Evolutionary conservation across 2,888 invertebrate genomes (phyloP), one percentile per base, ranked within the genome.

Genomic region (Tanytarsus gracilentus): DNA sequence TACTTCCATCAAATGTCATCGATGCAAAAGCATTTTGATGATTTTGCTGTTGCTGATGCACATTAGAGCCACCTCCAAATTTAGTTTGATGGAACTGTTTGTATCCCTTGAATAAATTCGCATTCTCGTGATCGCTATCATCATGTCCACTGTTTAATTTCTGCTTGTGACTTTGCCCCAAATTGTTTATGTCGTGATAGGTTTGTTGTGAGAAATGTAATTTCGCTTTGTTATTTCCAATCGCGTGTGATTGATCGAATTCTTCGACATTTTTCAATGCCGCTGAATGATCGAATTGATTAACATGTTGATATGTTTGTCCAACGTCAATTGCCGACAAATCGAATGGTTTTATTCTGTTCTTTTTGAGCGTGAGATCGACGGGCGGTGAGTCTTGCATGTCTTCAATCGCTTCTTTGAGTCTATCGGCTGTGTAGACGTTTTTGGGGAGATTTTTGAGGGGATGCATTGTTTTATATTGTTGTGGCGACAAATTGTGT

Each of bases 121-220:
- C 18, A 9, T 16, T 21, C 71, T 70, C 48, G 70, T 71, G 2
- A 71, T 64, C n/a, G 5, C 61, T 61, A 39, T 72, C 69, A 4
- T 71, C 70, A 3, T 65, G 64, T 29, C 16, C 8, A n/a, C n/a
- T n/a, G n/a, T n/a, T n/a, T n/a, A n/a, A n/a, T 25, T 60, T 60
- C 14, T n/a, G 50, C 21, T 49, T 60, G 6, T 58, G 44, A 36
- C 50, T 33, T 16, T 50, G 30, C 7, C 60, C 48, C 60, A 74
- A 59, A 1, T 73, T 70, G 61, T 74, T 74, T 29, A 74, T 72
- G 62, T 74, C 74, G 18, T 70, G 72, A 63, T 74, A 74, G 36
- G 71, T 72, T 33, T 74, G 72, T 0, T 71, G 70, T 60, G 71
- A 72, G 55, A 74, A 72, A 26, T 70, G 72, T 1, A 73, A 62